phyloP scores from a whole-genome alignment of 1,140 invertebrate genomes.

The Olivierus martensii region DNA sequence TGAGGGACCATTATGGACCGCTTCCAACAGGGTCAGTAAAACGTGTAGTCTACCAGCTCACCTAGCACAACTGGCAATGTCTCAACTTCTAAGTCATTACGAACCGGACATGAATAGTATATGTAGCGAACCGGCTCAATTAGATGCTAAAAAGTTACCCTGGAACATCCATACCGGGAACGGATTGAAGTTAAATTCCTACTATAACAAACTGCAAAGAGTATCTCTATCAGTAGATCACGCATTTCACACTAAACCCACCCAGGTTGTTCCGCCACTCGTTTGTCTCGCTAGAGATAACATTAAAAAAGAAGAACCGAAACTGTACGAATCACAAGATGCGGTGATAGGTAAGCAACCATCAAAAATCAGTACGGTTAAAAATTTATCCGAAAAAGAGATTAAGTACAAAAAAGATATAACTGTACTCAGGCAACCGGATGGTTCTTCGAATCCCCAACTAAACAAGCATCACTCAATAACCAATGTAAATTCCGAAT shows the following conservation, averaged over 20 bases:
- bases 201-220: conserved; percentile 16
- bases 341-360: background rate
- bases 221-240: conserved; percentile 13
- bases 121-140: conserved; percentile 8
- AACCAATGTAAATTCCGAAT: background rate
- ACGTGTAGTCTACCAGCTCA: background rate
- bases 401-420: background rate
- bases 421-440: conserved; percentile 50
- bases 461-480: conserved; percentile 47
- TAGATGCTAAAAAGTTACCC: conserved; percentile 4
- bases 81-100: background rate
- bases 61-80: background rate
- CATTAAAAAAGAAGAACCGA: background rate
- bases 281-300: background rate
- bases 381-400: background rate
- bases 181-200: conserved; percentile 13
- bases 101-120: conserved; percentile 9
- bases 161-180: conserved; percentile 7
- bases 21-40: background rate
- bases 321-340: background rate
- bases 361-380: background rate
- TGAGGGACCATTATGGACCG: background rate
- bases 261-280: conserved; percentile 13
- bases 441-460: conserved; percentile 80
- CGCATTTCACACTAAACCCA: conserved; percentile 12